Evolutionary conservation across 35 echinoderm and acorn worm species (phyloP).

Genomic region (Chiridota heheva): DNA sequence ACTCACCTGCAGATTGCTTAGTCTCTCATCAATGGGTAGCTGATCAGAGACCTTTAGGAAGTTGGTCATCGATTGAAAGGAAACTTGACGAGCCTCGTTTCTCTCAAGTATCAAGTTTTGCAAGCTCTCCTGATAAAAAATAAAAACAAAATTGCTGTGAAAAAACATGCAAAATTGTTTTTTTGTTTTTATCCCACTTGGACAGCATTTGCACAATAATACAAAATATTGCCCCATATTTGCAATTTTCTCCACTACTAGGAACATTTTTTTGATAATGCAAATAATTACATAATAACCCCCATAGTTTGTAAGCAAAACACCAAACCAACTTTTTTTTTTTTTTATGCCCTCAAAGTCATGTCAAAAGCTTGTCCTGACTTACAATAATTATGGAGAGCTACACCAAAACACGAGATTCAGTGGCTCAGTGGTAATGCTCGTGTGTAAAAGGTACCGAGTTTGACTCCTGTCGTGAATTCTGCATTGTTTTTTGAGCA

Average conservation of each 20-base stretch:
- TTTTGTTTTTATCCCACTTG: background rate
- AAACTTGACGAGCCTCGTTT: background rate
- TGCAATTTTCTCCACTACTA: background rate
- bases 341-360: too few species aligned
- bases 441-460: too few species aligned
- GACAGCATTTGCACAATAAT: background rate
- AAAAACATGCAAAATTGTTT: too few species aligned
- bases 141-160: background rate
- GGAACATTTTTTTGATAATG: background rate
- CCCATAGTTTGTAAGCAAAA: background rate
- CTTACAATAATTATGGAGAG: too few species aligned
- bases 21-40: conserved; percentile 17
- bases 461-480: too few species aligned
- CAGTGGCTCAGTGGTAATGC: too few species aligned
- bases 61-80: conserved; percentile 28
- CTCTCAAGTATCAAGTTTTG: background rate
- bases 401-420: too few species aligned
- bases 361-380: too few species aligned
- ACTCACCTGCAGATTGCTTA: conserved; percentile 17
- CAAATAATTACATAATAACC: background rate
- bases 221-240: too few species aligned
- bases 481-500: too few species aligned
- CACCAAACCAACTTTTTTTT: too few species aligned
- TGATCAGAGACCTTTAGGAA: conserved; percentile 25
- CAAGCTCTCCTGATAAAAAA: conserved; percentile 10